phyloP scores from a whole-genome alignment of 2,888 invertebrate genomes.

The Bedellia somnulentella region DNA sequence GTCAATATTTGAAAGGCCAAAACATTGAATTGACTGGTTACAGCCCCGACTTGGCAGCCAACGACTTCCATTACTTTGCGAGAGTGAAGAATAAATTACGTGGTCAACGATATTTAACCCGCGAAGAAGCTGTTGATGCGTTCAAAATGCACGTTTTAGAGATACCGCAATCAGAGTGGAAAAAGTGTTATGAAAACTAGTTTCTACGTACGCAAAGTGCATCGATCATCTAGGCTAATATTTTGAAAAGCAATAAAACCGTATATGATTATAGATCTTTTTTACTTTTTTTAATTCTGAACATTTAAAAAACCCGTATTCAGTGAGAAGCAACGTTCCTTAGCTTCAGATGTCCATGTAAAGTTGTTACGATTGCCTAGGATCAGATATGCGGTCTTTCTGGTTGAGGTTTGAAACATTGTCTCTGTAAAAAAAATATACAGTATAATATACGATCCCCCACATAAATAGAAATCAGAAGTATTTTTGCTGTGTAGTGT shows the following conservation, averaged over 20 bases:
- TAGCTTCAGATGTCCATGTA: too few relatives aligned
- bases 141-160: constrained; percentile 5
- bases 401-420: too few relatives aligned
- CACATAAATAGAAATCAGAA: too few relatives aligned
- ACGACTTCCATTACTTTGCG: constrained; percentile 6
- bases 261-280: background rate
- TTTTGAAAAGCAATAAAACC: background rate
- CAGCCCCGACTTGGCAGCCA: constrained; percentile 4
- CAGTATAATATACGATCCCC: too few relatives aligned
- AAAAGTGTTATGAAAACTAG: constrained; percentile 9
- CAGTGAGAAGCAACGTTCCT: too few relatives aligned
- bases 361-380: too few relatives aligned
- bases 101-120: constrained; percentile 5
- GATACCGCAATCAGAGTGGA: too few relatives aligned
- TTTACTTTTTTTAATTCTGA: too few relatives aligned
- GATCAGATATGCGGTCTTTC: too few relatives aligned
- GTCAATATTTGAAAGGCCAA: constrained; percentile 7
- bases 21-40: constrained; percentile 3
- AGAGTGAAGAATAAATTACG: constrained; percentile 6
- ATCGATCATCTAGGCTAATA: background rate
- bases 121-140: constrained; percentile 4
- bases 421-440: too few relatives aligned
- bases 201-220: background rate
- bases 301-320: too few relatives aligned
- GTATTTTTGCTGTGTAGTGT: too few relatives aligned